phyloP scores from a whole-genome alignment of 2,113 vertebrate species.

The Empidonax traillii region DNA sequence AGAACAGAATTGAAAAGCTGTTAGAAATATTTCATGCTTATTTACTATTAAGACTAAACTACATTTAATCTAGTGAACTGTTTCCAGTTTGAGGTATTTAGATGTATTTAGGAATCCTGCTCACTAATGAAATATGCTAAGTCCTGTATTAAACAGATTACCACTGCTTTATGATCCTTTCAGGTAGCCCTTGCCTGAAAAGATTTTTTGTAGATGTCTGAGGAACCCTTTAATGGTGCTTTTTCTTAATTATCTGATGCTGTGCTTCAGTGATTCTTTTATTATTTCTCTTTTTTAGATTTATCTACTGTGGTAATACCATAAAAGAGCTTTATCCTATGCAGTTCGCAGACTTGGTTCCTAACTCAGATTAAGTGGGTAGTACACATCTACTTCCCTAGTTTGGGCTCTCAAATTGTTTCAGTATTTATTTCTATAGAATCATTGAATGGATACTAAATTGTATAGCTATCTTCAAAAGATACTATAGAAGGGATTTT shows the following conservation, averaged over 20 bases:
- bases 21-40: not conserved
- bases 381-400: not conserved
- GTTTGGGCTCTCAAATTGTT: not conserved
- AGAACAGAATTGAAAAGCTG: not conserved
- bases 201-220: not conserved
- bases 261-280: not conserved
- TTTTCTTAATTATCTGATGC: not conserved
- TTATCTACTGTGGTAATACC: not conserved
- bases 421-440: not conserved
- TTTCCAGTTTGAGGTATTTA: not conserved
- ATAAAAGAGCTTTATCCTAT: fast-evolving
- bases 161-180: not conserved
- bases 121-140: not conserved
- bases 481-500: not conserved
- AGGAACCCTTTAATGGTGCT: not conserved
- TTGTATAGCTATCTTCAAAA: not conserved
- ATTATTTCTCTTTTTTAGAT: not conserved
- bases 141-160: not conserved
- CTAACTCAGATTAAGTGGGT: not conserved
- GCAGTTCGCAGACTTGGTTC: not conserved
- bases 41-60: not conserved
- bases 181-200: not conserved
- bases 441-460: not conserved
- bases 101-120: not conserved
- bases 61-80: not conserved